Evolutionary conservation across 2,888 invertebrate genomes (phyloP).

Genomic region (Ptycholaimellus sp.): DNA sequence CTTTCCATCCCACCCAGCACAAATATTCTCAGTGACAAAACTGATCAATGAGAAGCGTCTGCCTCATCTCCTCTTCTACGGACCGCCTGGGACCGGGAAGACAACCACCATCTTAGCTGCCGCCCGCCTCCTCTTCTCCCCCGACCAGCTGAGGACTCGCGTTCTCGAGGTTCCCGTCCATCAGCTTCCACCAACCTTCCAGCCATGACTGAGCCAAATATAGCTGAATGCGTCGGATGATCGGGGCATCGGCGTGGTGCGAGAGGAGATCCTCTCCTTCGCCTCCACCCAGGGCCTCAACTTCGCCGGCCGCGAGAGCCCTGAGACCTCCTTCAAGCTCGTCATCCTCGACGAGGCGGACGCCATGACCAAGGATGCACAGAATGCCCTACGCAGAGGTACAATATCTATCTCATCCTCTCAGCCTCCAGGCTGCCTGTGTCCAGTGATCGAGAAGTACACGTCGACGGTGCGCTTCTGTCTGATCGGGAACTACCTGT

Average conservation of each 20-base stretch:
- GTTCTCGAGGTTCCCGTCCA: constrained; percentile 43
- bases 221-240: constrained; percentile 95
- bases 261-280: constrained; percentile 77
- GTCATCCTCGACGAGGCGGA: constrained; percentile 95
- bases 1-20: neutral
- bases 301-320: constrained; percentile 2
- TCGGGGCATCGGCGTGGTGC: constrained; percentile 75
- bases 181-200: constrained; percentile 3
- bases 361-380: constrained; percentile 98
- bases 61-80: constrained; percentile 86
- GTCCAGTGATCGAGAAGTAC: constrained; percentile 97
- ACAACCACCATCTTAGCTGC: constrained; percentile 90
- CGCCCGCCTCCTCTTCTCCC: constrained; percentile 66
- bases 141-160: constrained; percentile 73
- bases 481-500: constrained; percentile 90
- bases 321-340: constrained; percentile 43
- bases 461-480: constrained; percentile 95
- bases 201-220: constrained; percentile 5
- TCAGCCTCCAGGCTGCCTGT: neutral
- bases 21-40: constrained; percentile 24
- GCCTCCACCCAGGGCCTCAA: constrained; percentile 72
- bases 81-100: constrained; percentile 93
- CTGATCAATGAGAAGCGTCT: constrained; percentile 67
- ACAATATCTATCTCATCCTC: neutral
- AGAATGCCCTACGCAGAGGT: constrained; percentile 84